Conservation (phyloP, 2,888 invertebrate genomes). For the Plebejus anna region DNA sequence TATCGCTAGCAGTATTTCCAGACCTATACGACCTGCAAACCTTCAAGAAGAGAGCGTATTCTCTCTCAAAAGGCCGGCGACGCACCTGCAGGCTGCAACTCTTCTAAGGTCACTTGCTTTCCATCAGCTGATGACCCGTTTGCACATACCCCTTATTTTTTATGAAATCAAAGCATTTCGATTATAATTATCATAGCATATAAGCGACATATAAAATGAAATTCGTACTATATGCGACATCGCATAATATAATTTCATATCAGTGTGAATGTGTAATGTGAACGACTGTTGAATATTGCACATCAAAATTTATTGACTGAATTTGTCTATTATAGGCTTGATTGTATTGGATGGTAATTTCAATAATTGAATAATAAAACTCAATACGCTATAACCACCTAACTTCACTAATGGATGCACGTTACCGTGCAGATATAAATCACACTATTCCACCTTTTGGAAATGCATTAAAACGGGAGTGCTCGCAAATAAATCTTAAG, state of each 20-base stretch:
- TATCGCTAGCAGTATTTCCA: no score
- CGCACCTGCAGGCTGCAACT: no score
- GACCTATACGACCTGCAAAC: no score
- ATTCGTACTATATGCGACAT: slow-evolving; percentile 16
- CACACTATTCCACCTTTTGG: not conserved
- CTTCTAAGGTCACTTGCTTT: no score
- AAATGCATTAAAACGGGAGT: not conserved
- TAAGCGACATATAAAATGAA: slow-evolving; percentile 1
- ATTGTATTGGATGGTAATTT: slow-evolving; percentile 36
- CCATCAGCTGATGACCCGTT: no score
- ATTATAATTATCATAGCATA: not conserved
- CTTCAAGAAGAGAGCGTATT: no score
- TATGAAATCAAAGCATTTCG: not conserved
- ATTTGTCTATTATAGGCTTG: slow-evolving; percentile 36
- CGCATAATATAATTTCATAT: slow-evolving; percentile 18
- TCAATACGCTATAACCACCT: slow-evolving; percentile 34
- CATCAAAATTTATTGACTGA: slow-evolving; percentile 35
- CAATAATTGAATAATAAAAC: slow-evolving; percentile 40
- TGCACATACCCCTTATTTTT: no score
- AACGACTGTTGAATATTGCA: slow-evolving; percentile 54
- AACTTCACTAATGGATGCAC: slow-evolving; percentile 14
- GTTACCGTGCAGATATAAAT: not conserved
- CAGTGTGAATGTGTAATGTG: slow-evolving; percentile 24
- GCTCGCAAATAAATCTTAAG: slow-evolving; percentile 4
- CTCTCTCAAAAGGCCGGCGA: no score